A percentile compares a stretch with the other conserved stretches of the same genome.
phyloP scores from a whole-genome alignment of 1,140 invertebrate genomes.

The Cephus cinctus region DNA sequence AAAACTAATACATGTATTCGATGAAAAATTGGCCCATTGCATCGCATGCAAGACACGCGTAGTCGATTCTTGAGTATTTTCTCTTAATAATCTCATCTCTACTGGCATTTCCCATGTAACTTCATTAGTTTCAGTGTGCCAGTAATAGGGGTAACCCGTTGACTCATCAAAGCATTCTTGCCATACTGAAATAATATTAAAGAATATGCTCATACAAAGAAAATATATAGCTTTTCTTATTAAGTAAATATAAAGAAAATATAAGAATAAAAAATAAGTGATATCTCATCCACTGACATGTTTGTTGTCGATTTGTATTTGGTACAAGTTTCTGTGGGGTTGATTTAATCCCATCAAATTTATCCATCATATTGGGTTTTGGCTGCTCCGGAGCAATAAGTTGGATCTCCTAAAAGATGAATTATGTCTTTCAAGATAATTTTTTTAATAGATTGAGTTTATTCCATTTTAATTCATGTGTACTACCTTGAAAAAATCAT shows the following conservation, averaged over 20 bases:
- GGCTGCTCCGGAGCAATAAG: slow-evolving; percentile 40
- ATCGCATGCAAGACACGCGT: slow-evolving; percentile 29
- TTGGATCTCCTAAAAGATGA: slow-evolving; percentile 46
- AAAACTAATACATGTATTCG: slow-evolving; percentile 23
- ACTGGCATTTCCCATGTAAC: slow-evolving; percentile 72
- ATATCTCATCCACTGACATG: too few relatives aligned
- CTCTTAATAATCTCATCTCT: slow-evolving; percentile 51
- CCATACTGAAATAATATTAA: slow-evolving; percentile 54
- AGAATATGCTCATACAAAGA: background rate
- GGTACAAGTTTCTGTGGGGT: too few relatives aligned
- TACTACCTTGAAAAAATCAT: slow-evolving; percentile 53
- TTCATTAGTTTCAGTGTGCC: slow-evolving; percentile 70
- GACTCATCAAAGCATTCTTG: slow-evolving; percentile 69
- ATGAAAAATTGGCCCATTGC: slow-evolving; percentile 34
- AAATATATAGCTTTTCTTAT: too few relatives aligned
- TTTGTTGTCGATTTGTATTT: too few relatives aligned
- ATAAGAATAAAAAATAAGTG: slow-evolving; percentile 3
- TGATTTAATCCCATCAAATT: too few relatives aligned
- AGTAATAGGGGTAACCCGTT: slow-evolving; percentile 72
- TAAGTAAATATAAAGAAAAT: too few relatives aligned
- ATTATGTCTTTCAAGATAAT: slow-evolving; percentile 5
- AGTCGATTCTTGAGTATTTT: slow-evolving; percentile 24
- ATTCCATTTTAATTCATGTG: too few relatives aligned
- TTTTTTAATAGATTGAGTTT: too few relatives aligned
- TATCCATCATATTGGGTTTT: too few relatives aligned